Evolutionary conservation across 2,888 invertebrate genomes (phyloP).

Genomic region (Latrodectus hesperus): DNA sequence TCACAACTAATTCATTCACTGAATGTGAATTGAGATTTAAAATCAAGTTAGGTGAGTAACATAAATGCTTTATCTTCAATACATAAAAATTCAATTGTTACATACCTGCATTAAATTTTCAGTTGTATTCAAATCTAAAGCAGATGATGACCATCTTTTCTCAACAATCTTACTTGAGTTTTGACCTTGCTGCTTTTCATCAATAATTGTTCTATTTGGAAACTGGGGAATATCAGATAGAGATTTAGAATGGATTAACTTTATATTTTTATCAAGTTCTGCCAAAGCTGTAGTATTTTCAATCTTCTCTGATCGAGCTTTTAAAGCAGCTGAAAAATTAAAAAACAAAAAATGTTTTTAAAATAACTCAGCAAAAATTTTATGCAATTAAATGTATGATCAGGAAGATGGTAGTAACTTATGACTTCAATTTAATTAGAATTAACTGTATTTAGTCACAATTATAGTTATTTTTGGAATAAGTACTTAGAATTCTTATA

Average conservation of each 20-base stretch:
- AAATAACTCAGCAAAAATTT: neutral
- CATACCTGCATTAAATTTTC: conserved; percentile 51
- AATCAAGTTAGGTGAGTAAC: no score
- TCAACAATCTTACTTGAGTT: conserved; percentile 39
- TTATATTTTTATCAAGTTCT: conserved; percentile 49
- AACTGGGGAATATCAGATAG: conserved; percentile 54
- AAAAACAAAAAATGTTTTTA: neutral
- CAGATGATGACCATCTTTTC: conserved; percentile 64
- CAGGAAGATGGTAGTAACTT: no score
- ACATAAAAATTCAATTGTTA: neutral
- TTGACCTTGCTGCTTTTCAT: neutral
- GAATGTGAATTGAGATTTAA: no score
- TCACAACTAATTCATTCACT: neutral
- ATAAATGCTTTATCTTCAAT: neutral
- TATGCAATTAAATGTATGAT: no score
- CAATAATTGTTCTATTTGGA: conserved; percentile 21
- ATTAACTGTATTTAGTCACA: no score
- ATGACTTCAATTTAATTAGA: no score
- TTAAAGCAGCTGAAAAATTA: conserved; percentile 35
- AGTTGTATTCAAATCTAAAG: conserved; percentile 47
- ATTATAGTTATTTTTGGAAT: no score
- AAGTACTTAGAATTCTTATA: no score
- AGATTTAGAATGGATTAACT: conserved; percentile 55
- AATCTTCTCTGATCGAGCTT: conserved; percentile 47
- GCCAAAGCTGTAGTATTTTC: conserved; percentile 13